These are phyloP conservation scores for Trichopoda pennipes DNA, from an alignment of 2,888 invertebrate species.

Conservation along the genomic window DNA sequence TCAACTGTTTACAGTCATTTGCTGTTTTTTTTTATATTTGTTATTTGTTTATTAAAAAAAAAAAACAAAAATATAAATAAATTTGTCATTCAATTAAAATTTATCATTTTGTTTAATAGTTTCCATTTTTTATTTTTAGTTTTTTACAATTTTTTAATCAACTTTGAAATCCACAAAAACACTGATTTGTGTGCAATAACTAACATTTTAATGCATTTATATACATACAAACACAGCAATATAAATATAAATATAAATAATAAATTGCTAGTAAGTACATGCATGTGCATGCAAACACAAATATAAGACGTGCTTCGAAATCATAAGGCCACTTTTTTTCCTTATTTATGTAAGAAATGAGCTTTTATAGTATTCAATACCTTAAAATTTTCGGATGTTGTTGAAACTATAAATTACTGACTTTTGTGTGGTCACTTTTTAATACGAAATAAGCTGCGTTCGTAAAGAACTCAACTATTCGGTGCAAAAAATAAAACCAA, in stretches of 20 bases:
- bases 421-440: too few relatives aligned
- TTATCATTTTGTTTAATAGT: constrained; percentile 27
- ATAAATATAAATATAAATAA: constrained; percentile 24
- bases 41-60: constrained; percentile 41
- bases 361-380: too few relatives aligned
- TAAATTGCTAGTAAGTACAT: constrained; percentile 30
- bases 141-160: constrained; percentile 13
- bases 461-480: too few relatives aligned
- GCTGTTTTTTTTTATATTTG: constrained; percentile 36
- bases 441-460: too few relatives aligned
- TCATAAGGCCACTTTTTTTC: too few relatives aligned
- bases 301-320: neutral
- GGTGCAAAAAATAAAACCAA: too few relatives aligned
- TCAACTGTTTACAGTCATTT: constrained; percentile 19
- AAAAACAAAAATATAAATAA: constrained; percentile 40
- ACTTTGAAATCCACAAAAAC: constrained; percentile 42
- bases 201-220: constrained; percentile 59
- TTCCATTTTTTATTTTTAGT: constrained; percentile 18
- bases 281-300: neutral
- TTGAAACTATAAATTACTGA: too few relatives aligned
- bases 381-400: too few relatives aligned
- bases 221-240: constrained; percentile 34
- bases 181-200: constrained; percentile 61
- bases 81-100: constrained; percentile 42
- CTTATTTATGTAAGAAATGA: too few relatives aligned